phyloP scores from a whole-genome alignment of 2,797 vertebrate species.

The Apogon hyalosoma region DNA sequence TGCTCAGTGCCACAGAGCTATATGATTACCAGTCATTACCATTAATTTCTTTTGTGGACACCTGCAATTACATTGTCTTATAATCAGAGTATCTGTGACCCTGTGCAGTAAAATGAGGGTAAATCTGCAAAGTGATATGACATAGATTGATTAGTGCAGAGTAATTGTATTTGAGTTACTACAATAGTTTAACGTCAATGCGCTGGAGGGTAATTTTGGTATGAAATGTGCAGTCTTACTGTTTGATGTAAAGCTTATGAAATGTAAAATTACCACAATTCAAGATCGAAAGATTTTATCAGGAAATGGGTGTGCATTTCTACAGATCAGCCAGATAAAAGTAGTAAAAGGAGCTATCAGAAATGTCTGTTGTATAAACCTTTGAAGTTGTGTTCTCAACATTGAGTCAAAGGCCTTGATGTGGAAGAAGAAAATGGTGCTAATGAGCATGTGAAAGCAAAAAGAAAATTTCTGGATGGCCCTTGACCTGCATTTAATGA shows the following conservation, averaged over 20 bases:
- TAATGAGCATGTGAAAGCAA: slow-evolving; percentile 68
- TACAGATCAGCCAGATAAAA: slow-evolving; percentile 52
- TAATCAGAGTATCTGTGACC: slow-evolving; percentile 13
- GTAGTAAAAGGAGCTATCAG: slow-evolving; percentile 7
- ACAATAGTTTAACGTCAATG: background rate
- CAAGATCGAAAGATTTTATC: slow-evolving; percentile 20
- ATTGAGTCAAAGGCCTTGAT: slow-evolving; percentile 45
- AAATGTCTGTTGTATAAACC: slow-evolving; percentile 34
- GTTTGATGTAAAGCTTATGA: slow-evolving; percentile 29
- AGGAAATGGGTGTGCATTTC: slow-evolving; percentile 41
- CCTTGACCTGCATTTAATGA: slow-evolving; percentile 74
- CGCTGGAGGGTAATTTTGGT: background rate
- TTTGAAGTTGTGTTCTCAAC: slow-evolving; percentile 55
- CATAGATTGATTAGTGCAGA: background rate
- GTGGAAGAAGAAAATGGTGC: slow-evolving; percentile 59
- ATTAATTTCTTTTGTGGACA: slow-evolving; percentile 20
- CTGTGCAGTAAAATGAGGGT: background rate
- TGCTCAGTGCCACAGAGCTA: slow-evolving; percentile 4
- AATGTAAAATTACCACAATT: slow-evolving; percentile 14
- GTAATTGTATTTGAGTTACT: background rate
- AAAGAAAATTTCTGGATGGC: slow-evolving; percentile 18
- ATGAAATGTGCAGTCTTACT: background rate
- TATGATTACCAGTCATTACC: slow-evolving; percentile 31
- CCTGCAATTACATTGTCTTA: slow-evolving; percentile 37
- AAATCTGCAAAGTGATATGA: background rate